Evolutionary conservation across 2,888 invertebrate genomes (phyloP).

Genomic region (Temnothorax unifasciatus): DNA sequence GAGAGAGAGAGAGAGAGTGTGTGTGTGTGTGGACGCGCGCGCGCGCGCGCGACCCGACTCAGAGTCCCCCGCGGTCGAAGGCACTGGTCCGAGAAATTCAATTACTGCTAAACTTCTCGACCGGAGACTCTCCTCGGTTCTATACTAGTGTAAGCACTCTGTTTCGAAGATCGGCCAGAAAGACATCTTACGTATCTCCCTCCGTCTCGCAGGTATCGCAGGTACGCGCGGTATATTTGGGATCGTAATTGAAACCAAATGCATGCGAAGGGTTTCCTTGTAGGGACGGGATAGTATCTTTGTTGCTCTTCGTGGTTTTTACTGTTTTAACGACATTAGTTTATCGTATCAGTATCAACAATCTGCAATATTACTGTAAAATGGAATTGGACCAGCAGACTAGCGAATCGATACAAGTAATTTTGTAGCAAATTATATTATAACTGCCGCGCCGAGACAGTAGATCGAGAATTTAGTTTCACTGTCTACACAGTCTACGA

Average conservation of each 20-base stretch:
- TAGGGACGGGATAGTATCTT: background rate
- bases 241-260: constrained; percentile 47
- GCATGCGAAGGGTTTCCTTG: constrained; percentile 16
- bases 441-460: background rate
- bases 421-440: background rate
- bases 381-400: background rate
- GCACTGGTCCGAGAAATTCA: constrained; percentile 86
- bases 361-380: background rate
- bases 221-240: constrained; percentile 34
- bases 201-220: constrained; percentile 47
- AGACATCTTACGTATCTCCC: constrained; percentile 70
- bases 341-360: background rate
- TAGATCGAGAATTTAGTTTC: background rate
- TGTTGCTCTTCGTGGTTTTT: background rate
- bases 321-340: background rate
- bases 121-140: constrained; percentile 78
- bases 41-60: constrained; percentile 68
- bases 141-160: constrained; percentile 77
- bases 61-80: constrained; percentile 81
- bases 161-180: constrained; percentile 74
- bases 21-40: constrained; percentile 33
- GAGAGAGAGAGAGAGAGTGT: constrained; percentile 56
- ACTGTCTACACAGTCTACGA: too few relatives aligned
- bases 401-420: background rate
- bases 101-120: constrained; percentile 85